Evolutionary conservation across 2,888 invertebrate genomes (phyloP).

Genomic region (Acronicta leporina): DNA sequence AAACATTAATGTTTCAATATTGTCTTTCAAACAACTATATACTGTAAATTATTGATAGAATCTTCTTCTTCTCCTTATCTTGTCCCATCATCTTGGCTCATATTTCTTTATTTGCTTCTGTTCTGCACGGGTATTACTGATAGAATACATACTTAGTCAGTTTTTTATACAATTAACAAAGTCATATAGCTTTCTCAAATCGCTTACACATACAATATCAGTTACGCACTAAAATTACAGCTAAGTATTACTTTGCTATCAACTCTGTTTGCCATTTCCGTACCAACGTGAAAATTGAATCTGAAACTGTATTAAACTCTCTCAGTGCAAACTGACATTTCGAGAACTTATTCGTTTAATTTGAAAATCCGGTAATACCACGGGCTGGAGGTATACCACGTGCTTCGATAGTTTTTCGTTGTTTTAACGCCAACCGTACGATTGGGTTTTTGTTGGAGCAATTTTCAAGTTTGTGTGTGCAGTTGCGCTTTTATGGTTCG

Average conservation of each 20-base stretch:
- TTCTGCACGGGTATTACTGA: too few relatives aligned
- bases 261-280: neutral
- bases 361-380: slow-evolving; percentile 35
- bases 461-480: slow-evolving; percentile 10
- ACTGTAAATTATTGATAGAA: too few relatives aligned
- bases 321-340: slow-evolving; percentile 20
- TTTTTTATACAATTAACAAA: too few relatives aligned
- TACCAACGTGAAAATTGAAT: slow-evolving; percentile 26
- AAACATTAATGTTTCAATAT: too few relatives aligned
- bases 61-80: too few relatives aligned
- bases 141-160: too few relatives aligned
- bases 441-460: slow-evolving; percentile 6
- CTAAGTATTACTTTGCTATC: neutral
- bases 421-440: slow-evolving; percentile 21
- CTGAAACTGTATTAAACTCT: slow-evolving; percentile 41
- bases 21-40: too few relatives aligned
- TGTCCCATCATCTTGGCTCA: too few relatives aligned
- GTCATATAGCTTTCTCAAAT: neutral
- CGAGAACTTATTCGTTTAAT: slow-evolving; percentile 27
- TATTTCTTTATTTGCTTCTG: too few relatives aligned
- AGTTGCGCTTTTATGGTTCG: slow-evolving; percentile 18
- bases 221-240: neutral
- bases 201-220: neutral
- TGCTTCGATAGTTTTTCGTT: slow-evolving; percentile 22
- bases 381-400: slow-evolving; percentile 14